Evolutionary conservation across 2,888 invertebrate species (phyloP), one percentile per base, ranked within the genome.

Genomic region (Amiota minor): DNA sequence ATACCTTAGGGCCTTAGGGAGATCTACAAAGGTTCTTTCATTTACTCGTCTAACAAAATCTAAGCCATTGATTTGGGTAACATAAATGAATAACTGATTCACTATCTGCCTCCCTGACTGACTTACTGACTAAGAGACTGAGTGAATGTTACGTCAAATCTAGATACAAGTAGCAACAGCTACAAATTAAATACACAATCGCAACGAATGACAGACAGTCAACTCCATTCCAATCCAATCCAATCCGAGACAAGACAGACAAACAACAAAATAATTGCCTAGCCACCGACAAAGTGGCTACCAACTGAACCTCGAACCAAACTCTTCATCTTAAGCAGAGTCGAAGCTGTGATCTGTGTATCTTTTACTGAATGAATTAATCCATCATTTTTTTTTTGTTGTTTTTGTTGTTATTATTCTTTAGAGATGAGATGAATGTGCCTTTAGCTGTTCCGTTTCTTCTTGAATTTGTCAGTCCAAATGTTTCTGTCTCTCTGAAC

Each of bases 331-430:
- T 4, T 35, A 35, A 35, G 35, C 35, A 35, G 35, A 35, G 35
- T 35, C 76, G 76, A 71, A 80, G 74, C 72, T 71, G 1, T 61
- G 12, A 46, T 45, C 14, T 64, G 46, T 47, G 67, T 18, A 12
- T 20, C 12, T 50, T 10, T 49, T 23, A 18, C 67, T 84, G 80
- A 85, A 86, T 83, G 83, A 79, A 83, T 82, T 82, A 81, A 86
- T 86, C 82, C 85, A 85, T 85, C 85, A 85, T 84, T 75, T 78
- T 68, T 81, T 70, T 64, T 72, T 74, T 76, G 70, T 74, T 72
- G 50, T 69, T 35, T 14, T 62, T 64, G 50, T 69, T 35, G 35
- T 62, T 64, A 12, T 46, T 35, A 6, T 18, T 47, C 16, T 46
- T 67, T 47, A 49, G 67, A n/a, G 12, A 16, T 45, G 64, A n/a